Base-by-base conservation (phyloP, 2,113 vertebrate species). In the Campylomormyrus tamandua region DNA sequence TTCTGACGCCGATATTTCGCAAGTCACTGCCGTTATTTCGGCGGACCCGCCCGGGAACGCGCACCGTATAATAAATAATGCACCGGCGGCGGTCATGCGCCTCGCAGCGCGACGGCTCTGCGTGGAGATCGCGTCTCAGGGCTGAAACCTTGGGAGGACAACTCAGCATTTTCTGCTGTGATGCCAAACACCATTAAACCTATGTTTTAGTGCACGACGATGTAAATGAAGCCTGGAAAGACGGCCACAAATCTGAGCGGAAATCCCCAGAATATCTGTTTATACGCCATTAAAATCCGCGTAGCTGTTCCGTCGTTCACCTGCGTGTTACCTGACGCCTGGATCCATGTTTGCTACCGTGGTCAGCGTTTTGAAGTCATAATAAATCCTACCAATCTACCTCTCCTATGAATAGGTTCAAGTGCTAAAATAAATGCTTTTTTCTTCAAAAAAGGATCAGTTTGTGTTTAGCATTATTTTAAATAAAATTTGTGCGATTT, bases 21-120 rank as follows among this genome's bases (percentile, higher is more conserved):
- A 87, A 87, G 83, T 84, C 83, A 46, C 83, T 46, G 83, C 80
- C 21, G 45, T 24, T 19, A 24, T 46, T 48, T 84, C 83, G 46
- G 42, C 35, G 39, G 39, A 39, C 45, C 17, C 35, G 21, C 39
- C 39, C 74, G 13, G 74, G 83, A 42, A 84, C 45, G 83, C 45
- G 83, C 83, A 48, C 83, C 56, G 13, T 58, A 11, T 24, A 53
- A 84, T 89, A 84, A 89, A 89, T 89, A 62, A 89, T 89, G 89
- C 52, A 87, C 50, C 35, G 70, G 11, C 46, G 74, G 19, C 56
- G 62, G 50, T 87, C 50, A 88, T 52, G 87, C 39, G 87, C 87
- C 45, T 46, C n/a, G 70, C 87, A 87, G 15, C 50, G 17, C 19
- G 42, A 87, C 83, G 7, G 27, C 89, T 49, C 56, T 50, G 84